Conservation (phyloP, 2,113 vertebrate species). For the Pyxicephalus adspersus region DNA sequence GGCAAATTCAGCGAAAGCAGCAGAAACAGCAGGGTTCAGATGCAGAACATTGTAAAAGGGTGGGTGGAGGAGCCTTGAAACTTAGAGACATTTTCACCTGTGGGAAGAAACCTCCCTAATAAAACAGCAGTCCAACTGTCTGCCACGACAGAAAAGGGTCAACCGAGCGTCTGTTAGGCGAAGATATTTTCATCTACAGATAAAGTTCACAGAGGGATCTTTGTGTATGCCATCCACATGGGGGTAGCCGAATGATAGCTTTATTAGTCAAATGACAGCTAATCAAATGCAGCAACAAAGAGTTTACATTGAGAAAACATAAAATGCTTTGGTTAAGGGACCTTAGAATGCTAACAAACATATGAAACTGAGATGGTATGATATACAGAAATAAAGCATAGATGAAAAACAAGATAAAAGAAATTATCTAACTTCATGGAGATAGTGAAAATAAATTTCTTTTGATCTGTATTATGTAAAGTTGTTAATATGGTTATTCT, state of each 20-base stretch:
- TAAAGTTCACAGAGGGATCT: conserved; percentile 78
- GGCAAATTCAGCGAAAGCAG: conserved; percentile 66
- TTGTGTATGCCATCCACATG: conserved; percentile 76
- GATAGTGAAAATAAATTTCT: too few species aligned
- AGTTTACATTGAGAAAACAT: too few species aligned
- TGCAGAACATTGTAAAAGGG: conserved; percentile 51
- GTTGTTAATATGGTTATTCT: too few species aligned
- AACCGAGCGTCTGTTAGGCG: conserved; percentile 72
- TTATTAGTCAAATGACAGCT: conserved; percentile 76
- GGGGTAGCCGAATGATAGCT: conserved; percentile 75
- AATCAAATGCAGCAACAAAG: conserved; percentile 57
- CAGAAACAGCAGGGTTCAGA: conserved; percentile 66
- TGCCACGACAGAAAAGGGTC: conserved; percentile 77
- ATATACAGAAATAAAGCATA: too few species aligned
- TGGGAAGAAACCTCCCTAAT: conserved; percentile 71
- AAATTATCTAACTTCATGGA: too few species aligned
- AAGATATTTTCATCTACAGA: conserved; percentile 83
- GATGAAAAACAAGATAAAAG: too few species aligned
- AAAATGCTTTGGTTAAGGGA: too few species aligned
- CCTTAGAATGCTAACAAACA: too few species aligned
- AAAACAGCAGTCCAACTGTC: conserved; percentile 77
- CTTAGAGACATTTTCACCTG: conserved; percentile 70
- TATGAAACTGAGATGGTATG: too few species aligned
- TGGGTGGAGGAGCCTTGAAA: conserved; percentile 64
- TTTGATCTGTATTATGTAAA: too few species aligned